These are phyloP conservation scores for Coenonympha glycerion DNA, from an alignment of 2,888 invertebrate genomes.

Conservation along the genomic window DNA sequence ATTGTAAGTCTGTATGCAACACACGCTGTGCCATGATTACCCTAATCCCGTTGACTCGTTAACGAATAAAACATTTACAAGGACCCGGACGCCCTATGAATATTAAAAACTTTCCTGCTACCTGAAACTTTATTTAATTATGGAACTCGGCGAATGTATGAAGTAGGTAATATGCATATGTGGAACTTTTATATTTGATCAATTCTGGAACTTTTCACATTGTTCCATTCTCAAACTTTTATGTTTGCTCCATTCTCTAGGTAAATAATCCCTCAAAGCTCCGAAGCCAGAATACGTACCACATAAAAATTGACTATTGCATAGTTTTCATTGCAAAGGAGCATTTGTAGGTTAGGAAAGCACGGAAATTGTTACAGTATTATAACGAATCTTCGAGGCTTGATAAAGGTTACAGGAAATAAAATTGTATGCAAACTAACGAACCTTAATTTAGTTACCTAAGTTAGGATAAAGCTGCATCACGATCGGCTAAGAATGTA, in stretches of 20 bases:
- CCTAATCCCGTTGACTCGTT: constrained; percentile 67
- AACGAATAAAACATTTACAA: constrained; percentile 75
- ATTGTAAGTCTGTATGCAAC: constrained; percentile 55
- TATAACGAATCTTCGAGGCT: background rate
- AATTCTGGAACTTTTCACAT: constrained; percentile 4
- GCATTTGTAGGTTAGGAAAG: too few species aligned
- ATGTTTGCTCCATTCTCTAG: background rate
- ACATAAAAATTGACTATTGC: background rate
- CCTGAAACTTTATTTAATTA: constrained; percentile 74
- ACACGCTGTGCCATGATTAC: constrained; percentile 72
- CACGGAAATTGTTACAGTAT: too few species aligned
- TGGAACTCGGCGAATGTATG: constrained; percentile 41
- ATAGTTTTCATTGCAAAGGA: too few species aligned
- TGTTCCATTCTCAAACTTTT: constrained; percentile 4
- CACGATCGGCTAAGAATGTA: too few species aligned
- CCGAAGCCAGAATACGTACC: background rate
- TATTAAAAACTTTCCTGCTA: constrained; percentile 66
- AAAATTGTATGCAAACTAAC: constrained; percentile 1
- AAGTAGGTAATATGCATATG: constrained; percentile 22
- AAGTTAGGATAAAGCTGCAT: too few species aligned
- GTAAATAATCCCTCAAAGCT: background rate
- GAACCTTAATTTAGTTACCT: too few species aligned
- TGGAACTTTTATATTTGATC: constrained; percentile 6
- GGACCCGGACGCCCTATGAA: constrained; percentile 60
- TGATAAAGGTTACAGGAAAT: background rate